A percentile compares a stretch with the other conserved stretches of the same genome.
Evolutionary conservation across 2,888 invertebrate genomes (phyloP).

Genomic region (Pilophorus perplexus): DNA sequence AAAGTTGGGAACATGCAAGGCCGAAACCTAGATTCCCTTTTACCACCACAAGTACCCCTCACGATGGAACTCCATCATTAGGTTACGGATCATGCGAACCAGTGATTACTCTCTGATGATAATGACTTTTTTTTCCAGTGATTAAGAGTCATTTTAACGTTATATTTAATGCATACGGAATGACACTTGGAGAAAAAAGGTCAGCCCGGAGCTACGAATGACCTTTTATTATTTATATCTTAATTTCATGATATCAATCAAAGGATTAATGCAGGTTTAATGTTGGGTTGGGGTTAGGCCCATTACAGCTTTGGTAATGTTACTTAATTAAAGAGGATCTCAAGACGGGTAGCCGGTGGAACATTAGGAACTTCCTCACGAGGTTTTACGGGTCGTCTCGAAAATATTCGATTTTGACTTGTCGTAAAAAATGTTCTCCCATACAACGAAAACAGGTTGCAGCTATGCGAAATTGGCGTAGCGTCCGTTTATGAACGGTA

Average conservation of each 20-base stretch:
- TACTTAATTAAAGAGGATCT: slow-evolving; percentile 31
- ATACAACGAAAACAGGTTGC: too few relatives aligned
- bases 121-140: slow-evolving; percentile 40
- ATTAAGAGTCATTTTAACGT: slow-evolving; percentile 42
- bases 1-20: slow-evolving; percentile 29
- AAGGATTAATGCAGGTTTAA: slow-evolving; percentile 34
- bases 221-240: slow-evolving; percentile 33
- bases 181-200: slow-evolving; percentile 3
- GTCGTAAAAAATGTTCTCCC: too few relatives aligned
- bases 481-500: too few relatives aligned
- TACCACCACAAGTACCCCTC: slow-evolving; percentile 2
- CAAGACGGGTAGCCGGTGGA: slow-evolving; percentile 31
- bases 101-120: slow-evolving; percentile 42
- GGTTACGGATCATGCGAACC: slow-evolving; percentile 40
- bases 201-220: background rate
- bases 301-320: slow-evolving; percentile 27
- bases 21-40: slow-evolving; percentile 24
- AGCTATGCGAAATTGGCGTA: too few relatives aligned
- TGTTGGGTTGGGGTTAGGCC: slow-evolving; percentile 12
- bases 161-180: slow-evolving; percentile 35
- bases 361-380: too few relatives aligned
- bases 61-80: slow-evolving; percentile 12
- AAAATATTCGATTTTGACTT: too few relatives aligned
- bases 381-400: too few relatives aligned
- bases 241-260: slow-evolving; percentile 37